Base-by-base conservation (phyloP, 2,797 vertebrate species). In the Bovichtus variegatus region DNA sequence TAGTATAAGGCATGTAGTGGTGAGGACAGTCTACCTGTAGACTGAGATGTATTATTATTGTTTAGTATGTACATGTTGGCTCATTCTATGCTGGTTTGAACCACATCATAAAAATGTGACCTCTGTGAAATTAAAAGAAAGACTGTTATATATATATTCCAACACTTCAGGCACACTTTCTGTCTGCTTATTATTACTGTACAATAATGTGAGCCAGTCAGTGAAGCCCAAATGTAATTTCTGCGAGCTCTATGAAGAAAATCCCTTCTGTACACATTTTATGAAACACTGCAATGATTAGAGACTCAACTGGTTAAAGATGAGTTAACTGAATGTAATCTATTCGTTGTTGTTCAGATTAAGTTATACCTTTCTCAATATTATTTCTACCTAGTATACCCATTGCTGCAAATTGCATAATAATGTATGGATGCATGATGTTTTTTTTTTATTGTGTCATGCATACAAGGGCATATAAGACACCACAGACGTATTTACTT, bases 21-120 rank as follows among this genome's bases (percentile, higher is more conserved):
- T n/a, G n/a, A n/a, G n/a, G n/a, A n/a, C 23, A 50, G 21, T n/a
- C 25, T 25, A 61, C 19, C 71, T 75, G 72, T 66, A 74, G 21
- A 15, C 44, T 21, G 8, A 63, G 2, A 7, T 18, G 41, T 46
- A 15, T n/a, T 4, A 34, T 34, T 3, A 55, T 31, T 6, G 2
- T 23, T 10, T 61, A n/a, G 2, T 36, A 13, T 23, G 43, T 10
- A 13, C 25, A 49, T 5, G 46, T 29, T 13, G 5, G 6, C 31
- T 55, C n/a, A 12, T 21, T 16, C 23, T 19, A 34, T 31, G 19
- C 62, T 43, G 36, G 16, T 68, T 18, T 6, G 29, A 38, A 5
- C 16, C 10, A 68, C 13, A 12, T 29, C 5, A 43, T 16, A 68
- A 40, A 40, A 25, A 4, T 25, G 6, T 57, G 15, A 57, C 2